These are phyloP conservation scores for Syrrhaptes paradoxus DNA, from an alignment of 2,113 vertebrate genomes.

Conservation along the genomic window DNA sequence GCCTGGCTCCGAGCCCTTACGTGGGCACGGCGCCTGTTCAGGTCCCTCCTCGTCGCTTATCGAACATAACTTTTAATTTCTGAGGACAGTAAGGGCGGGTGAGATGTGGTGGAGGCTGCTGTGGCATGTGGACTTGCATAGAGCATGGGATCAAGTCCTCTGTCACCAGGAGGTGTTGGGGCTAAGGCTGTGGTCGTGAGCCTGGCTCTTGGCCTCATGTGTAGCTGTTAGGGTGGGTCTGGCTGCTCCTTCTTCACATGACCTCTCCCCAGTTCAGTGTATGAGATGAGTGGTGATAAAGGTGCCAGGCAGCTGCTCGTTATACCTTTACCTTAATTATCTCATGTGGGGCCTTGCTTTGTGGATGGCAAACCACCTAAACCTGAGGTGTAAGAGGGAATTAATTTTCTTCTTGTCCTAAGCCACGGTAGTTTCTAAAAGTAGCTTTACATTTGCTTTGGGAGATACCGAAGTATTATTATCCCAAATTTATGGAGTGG, in stretches of 20 bases:
- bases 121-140: rapidly evolving
- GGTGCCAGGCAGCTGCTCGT: background rate
- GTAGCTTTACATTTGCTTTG: background rate
- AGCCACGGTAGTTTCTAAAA: background rate
- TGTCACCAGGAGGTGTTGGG: rapidly evolving
- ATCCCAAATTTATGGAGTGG: background rate
- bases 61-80: background rate
- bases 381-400: background rate
- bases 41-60: background rate
- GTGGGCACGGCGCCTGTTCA: background rate
- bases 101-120: background rate
- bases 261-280: rapidly evolving
- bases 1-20: background rate
- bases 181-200: background rate
- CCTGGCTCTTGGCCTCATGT: rapidly evolving
- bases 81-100: background rate
- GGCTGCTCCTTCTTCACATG: background rate
- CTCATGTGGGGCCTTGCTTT: background rate
- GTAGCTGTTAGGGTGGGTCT: background rate
- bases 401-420: background rate
- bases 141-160: rapidly evolving
- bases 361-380: background rate
- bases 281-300: background rate
- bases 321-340: background rate
- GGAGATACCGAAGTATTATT: background rate